Percentiles rank a stretch among this genome's conserved stretches.
Conservation (phyloP, 2,113 vertebrate species). For the Sebastes fasciatus region DNA sequence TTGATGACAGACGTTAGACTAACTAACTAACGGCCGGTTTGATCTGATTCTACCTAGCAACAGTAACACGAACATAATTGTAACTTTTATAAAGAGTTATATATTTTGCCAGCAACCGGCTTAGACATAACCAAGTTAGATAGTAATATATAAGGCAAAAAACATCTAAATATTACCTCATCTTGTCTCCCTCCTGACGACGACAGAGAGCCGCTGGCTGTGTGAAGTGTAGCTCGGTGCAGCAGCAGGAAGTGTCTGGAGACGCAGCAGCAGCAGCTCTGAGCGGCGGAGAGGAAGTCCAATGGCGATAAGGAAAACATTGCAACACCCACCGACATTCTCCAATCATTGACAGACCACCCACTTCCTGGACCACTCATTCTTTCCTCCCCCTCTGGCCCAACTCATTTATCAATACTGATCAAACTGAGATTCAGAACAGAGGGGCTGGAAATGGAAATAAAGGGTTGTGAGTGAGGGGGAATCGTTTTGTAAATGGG, state of each 20-base stretch:
- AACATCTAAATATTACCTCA: constrained; percentile 68
- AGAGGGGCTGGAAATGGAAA: background rate
- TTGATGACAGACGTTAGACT: constrained; percentile 31
- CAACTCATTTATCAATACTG: constrained; percentile 29
- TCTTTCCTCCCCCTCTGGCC: constrained; percentile 2
- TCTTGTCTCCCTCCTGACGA: constrained; percentile 60
- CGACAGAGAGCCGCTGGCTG: constrained; percentile 52
- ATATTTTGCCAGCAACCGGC: fast-evolving
- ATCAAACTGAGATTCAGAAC: constrained; percentile 10
- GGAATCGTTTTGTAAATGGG: background rate
- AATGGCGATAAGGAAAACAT: constrained; percentile 78
- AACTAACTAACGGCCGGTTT: constrained; percentile 36
- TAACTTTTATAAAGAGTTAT: background rate
- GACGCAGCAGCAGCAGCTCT: constrained; percentile 65
- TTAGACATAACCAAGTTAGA: background rate
- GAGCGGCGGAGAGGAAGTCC: constrained; percentile 78
- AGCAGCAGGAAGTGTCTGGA: constrained; percentile 80
- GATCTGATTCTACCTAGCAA: background rate
- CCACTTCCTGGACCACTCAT: constrained; percentile 56
- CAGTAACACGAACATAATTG: background rate
- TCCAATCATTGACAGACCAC: constrained; percentile 70
- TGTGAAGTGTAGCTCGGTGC: constrained; percentile 50
- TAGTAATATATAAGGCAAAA: background rate
- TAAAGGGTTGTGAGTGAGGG: background rate
- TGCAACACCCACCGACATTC: constrained; percentile 75